These are phyloP conservation scores for Drosophila cardini DNA, from an alignment of 1,140 invertebrate species.

Conservation along the genomic window DNA sequence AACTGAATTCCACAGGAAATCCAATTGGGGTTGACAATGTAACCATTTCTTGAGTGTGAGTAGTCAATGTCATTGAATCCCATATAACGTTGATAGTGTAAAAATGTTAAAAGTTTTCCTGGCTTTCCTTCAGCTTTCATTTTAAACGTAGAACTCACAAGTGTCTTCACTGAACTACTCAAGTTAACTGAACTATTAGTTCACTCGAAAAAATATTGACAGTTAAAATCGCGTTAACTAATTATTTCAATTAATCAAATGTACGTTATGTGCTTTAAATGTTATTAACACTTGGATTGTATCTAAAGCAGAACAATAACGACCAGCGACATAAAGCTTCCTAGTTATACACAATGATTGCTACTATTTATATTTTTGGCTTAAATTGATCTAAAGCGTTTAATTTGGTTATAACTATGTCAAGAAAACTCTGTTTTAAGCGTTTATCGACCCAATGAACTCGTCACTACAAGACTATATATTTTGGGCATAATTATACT, in stretches of 20 bases:
- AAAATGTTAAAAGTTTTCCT: slow-evolving; percentile 6
- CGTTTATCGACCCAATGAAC: too few relatives aligned
- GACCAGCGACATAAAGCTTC: too few relatives aligned
- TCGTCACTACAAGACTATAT: too few relatives aligned
- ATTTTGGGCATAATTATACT: too few relatives aligned
- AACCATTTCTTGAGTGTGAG: neutral
- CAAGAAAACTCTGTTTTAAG: too few relatives aligned
- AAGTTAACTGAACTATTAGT: neutral
- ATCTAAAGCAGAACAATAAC: too few relatives aligned
- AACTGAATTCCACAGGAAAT: slow-evolving; percentile 1
- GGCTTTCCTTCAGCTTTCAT: neutral
- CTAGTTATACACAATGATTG: too few relatives aligned
- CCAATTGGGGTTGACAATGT: slow-evolving; percentile 20
- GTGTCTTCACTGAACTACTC: neutral
- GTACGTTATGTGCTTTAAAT: too few relatives aligned
- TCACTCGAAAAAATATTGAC: neutral
- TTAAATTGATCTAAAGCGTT: too few relatives aligned
- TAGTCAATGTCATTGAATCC: slow-evolving; percentile 37
- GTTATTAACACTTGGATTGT: too few relatives aligned
- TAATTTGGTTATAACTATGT: too few relatives aligned
- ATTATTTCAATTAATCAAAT: neutral
- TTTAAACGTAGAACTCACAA: neutral
- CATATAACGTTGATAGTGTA: slow-evolving; percentile 33
- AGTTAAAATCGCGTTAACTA: neutral
- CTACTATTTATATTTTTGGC: too few relatives aligned